Evolutionary conservation across 1,140 invertebrate genomes (phyloP), one percentile per base, ranked within the genome.

Genomic region (Drosophila paulistorum): DNA sequence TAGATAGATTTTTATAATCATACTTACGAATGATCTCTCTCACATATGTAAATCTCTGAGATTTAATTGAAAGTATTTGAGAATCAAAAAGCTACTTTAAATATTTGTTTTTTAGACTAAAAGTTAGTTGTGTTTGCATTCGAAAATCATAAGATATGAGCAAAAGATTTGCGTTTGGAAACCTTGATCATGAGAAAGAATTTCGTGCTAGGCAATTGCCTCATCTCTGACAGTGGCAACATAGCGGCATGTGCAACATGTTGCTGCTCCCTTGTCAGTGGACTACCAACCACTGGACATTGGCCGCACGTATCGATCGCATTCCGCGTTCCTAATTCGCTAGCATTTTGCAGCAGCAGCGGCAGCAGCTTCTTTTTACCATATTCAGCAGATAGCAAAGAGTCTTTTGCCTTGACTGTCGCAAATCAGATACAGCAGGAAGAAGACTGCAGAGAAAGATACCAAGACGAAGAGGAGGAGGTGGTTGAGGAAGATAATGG

Each of bases 291-390:
- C 37, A 23, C 60, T 62, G 68, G 54, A 78, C 39, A 74, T 74
- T 79, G 77, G 75, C 77, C 77, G 74, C 83, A 89, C 84, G 84
- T 87, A 89, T 89, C 84, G 84, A 89, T 89, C 84, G 84, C 84
- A 89, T 89, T 89, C 84, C 84, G 85, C 84, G 84, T 79, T 86
- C 85, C 84, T 89, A 89, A 89, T 89, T 89, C 84, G 85, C 85
- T 67, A 85, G 79, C 79, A 85, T 87, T 87, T 82, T 87, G 17
- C 45, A 68, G 75, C 60, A 69, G 71, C 35, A 64, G 62, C 62
- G 7, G 62, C 30, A 37, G 57, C 37, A 89, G 77, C 77, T 79
- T 73, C 77, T 71, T 86, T 89, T 86, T 89, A 89, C 83, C 84
- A 87, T 87, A 89, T 87, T 74, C 84, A 87, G 83, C 68, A 70